Base-by-base conservation (phyloP, 2,888 invertebrate species). In the Hyppa rectilinea region DNA sequence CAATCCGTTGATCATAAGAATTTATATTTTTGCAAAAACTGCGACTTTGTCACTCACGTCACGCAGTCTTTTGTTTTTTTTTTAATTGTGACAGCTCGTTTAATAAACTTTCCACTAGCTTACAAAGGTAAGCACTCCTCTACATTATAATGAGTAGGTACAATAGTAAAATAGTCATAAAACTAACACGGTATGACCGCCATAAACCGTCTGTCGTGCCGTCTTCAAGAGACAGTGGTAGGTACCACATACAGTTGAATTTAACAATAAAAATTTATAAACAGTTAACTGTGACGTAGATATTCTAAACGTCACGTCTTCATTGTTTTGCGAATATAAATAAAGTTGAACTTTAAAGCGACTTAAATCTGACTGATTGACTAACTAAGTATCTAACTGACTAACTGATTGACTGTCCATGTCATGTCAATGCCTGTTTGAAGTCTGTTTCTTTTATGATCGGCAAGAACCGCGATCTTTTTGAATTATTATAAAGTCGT, bases 261-360 rank as follows among this genome's bases (percentile, higher is more conserved):
- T 36, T 52, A 50, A 34, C 58, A 58, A 78, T 75, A 78, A 78
- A 78, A 61, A 12, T 43, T n/a, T n/a, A n/a, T 60, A 60, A 58
- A 75, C 79, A 66, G 75, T 78, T 78, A 78, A 6, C 55, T 29
- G 59, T 67, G 63, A 78, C 79, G 71, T 63, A n/a, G n/a, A n/a
- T n/a, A 12, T 45, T n/a, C 10, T 40, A 34, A 56, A 49, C 52
- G 68, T 64, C 63, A 67, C 60, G 55, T 64, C 47, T 71, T 61
- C 75, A 78, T 78, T 78, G 78, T 75, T 63, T 64, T 26, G 14
- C 34, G 53, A 73, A 53, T 71, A 63, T 55, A 34, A 71, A 76
- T 77, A 73, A 58, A 60, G 43, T 50, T 63, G 52, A 67, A 64
- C 63, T 66, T 45, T 71, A 53, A 64, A 75, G 71, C 62, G 55